Evolutionary conservation across 2,113 vertebrate species (phyloP), one percentile per base, ranked within the genome.

Genomic region (Eurystomus gularis): DNA sequence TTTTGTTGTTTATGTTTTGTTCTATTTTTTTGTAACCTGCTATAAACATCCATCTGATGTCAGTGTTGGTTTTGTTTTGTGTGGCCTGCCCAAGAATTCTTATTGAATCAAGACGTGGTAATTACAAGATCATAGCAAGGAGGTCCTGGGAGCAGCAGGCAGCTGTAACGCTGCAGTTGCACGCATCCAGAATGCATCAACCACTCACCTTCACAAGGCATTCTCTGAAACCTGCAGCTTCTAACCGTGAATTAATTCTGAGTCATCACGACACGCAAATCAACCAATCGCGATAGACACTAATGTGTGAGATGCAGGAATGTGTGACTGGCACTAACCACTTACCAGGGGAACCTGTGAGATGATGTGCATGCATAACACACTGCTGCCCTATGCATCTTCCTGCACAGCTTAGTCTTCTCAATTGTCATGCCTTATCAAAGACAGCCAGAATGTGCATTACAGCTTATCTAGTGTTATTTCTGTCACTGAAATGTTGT

Each of bases 131-230:
- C 8, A 3, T 57, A 81, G 81, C 80, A 65, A 91, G 94, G 70
- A 92, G 70, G 83, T 89, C 91, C 96, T 96, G 92, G 93, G 95
- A 97, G 92, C 95, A 96, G 88, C 88, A 79, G 52, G 68, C 94
- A 96, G 33, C 88, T 93, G 81, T 89, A 35, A 84, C 51, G 17
- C 68, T 80, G 80, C 82, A 94, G 94, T 82, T 95, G 84, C 93
- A 96, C 71, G 18, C 71, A 84, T 95, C 88, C 91, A 70, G 52
- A 96, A 93, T 69, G 73, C 96, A 97, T 93, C 91, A 92, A 78
- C 60, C 82, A 26, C 89, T 95, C 94, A 97, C 94, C 52, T 75
- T 85, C 88, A 96, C 94, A 14, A 86, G 89, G 87, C 93, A 80
- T 93, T 93, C 93, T 51, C 83, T 62, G 90, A 75, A 82, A 83